A percentile compares a stretch with the other conserved stretches of the same genome.
These are phyloP conservation scores for Ornithoptera priamus DNA, from an alignment of 2,888 invertebrate genomes.

Conservation along the genomic window DNA sequence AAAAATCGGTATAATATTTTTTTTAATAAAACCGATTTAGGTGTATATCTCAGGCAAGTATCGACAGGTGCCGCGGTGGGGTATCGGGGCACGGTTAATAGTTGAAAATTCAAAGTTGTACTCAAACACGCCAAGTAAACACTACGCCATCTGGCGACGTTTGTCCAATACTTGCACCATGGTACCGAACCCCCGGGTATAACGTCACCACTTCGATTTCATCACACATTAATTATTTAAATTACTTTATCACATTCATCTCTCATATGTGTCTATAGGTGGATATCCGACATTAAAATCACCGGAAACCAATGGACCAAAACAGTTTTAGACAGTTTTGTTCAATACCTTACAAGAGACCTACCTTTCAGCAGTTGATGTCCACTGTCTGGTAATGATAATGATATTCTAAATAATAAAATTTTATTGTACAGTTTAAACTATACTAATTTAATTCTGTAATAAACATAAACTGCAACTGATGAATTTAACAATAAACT, in stretches of 20 bases:
- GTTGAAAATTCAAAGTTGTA: slow-evolving; percentile 76
- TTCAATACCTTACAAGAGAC: too few species aligned
- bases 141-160: slow-evolving; percentile 76
- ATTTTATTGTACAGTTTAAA: too few species aligned
- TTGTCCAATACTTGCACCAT: slow-evolving; percentile 52
- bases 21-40: slow-evolving; percentile 26
- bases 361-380: too few species aligned
- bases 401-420: too few species aligned
- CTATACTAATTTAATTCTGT: too few species aligned
- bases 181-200: slow-evolving; percentile 43
- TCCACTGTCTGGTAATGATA: too few species aligned
- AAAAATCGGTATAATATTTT: neutral
- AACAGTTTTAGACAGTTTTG: too few species aligned
- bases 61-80: slow-evolving; percentile 64
- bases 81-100: slow-evolving; percentile 54
- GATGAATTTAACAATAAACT: too few species aligned
- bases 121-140: slow-evolving; percentile 71
- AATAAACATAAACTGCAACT: too few species aligned
- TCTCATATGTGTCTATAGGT: too few species aligned
- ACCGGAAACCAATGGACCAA: too few species aligned
- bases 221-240: slow-evolving; percentile 29
- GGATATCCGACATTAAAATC: too few species aligned
- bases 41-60: slow-evolving; percentile 49
- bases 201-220: slow-evolving; percentile 40
- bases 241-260: neutral